These are phyloP conservation scores for Phymatocera aterrima DNA, from an alignment of 2,888 invertebrate genomes.

Conservation along the genomic window DNA sequence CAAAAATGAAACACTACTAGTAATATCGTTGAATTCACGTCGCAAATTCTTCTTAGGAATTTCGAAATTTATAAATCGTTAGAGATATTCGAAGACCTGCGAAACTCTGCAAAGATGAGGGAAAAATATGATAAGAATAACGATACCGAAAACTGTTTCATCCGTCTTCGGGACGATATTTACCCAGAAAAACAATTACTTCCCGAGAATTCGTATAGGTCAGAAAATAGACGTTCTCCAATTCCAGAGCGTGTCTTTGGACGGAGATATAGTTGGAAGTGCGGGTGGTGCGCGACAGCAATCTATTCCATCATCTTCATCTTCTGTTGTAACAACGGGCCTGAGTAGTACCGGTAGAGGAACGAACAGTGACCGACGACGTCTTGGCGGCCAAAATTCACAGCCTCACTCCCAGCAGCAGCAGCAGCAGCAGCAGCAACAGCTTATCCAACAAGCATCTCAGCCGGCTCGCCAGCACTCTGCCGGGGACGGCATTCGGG, in stretches of 20 bases:
- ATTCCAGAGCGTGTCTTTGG: conserved; percentile 68
- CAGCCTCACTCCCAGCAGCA: conserved; percentile 6
- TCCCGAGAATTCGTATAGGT: no score
- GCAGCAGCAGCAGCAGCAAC: neutral
- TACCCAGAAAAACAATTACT: no score
- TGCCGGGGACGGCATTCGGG: conserved; percentile 62
- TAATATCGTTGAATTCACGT: no score
- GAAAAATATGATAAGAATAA: no score
- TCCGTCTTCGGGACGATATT: no score
- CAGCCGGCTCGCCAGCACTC: conserved; percentile 66
- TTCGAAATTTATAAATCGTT: no score
- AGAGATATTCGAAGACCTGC: no score
- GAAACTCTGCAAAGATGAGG: no score
- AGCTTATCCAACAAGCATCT: conserved; percentile 49
- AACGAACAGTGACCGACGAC: conserved; percentile 29
- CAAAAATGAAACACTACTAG: no score
- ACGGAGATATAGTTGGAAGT: conserved; percentile 58
- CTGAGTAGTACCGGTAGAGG: conserved; percentile 7
- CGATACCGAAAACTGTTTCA: no score
- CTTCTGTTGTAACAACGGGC: neutral
- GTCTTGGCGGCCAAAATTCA: conserved; percentile 6
- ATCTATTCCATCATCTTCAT: neutral
- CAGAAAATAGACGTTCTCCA: no score
- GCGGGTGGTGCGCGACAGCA: neutral
- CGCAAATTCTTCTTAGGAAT: no score